Conservation (phyloP, 1,140 invertebrate genomes). For the Ips nitidus region DNA sequence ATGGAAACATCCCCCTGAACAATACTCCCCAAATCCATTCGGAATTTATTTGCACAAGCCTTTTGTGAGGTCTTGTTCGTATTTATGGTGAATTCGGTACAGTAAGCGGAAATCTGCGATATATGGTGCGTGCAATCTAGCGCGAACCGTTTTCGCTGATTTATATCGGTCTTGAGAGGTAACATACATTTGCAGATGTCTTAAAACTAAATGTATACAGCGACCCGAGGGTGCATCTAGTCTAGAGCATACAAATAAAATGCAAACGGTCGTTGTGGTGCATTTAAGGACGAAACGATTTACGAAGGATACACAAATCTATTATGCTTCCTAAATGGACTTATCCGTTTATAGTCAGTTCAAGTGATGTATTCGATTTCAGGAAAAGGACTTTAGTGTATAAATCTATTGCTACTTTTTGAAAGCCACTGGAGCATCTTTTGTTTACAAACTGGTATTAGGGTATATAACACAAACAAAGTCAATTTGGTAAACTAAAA, state of each 20-base stretch:
- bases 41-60: constrained; percentile 22
- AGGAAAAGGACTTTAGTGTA: too few relatives aligned
- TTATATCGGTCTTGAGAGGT: constrained; percentile 9
- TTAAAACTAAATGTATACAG: constrained; percentile 22
- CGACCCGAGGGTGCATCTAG: constrained; percentile 12
- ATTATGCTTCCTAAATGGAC: too few relatives aligned
- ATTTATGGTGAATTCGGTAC: constrained; percentile 19
- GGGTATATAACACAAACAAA: too few relatives aligned
- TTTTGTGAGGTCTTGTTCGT: constrained; percentile 7
- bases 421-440: too few relatives aligned
- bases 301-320: too few relatives aligned
- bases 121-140: constrained; percentile 24
- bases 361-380: too few relatives aligned
- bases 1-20: constrained; percentile 11
- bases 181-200: constrained; percentile 22
- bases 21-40: constrained; percentile 24
- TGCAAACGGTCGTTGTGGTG: constrained; percentile 1
- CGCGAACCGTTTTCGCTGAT: constrained; percentile 12
- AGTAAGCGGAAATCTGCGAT: constrained; percentile 21
- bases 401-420: too few relatives aligned
- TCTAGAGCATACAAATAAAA: neutral
- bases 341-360: too few relatives aligned
- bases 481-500: too few relatives aligned
- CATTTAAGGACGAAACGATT: neutral
- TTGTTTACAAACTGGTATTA: too few relatives aligned